Evolutionary conservation across 2,113 vertebrate genomes (phyloP), one percentile per base, ranked within the genome.

Genomic region (Pseudorectes ferrugineus): DNA sequence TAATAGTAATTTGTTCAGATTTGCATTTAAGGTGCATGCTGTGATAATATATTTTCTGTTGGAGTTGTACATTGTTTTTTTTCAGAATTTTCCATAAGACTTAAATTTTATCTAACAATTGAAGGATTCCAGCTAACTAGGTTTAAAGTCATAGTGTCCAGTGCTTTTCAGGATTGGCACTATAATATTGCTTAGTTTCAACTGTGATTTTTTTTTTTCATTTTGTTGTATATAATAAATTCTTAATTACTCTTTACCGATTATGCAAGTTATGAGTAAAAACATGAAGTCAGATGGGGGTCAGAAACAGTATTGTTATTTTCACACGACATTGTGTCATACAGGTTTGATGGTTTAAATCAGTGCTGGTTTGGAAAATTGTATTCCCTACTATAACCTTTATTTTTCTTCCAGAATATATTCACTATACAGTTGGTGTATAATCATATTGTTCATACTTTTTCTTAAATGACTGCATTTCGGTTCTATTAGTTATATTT

Each of bases 61-160:
- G 35, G 26, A 80, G 28, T 48, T 72, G 48, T 7, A 42, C 5
- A 0, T 68, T 71, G 6, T 48, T 55, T 55, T 52, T 51, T 76
- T 74, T 46, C n/a, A 1, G 2, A 16, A 21, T 68, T 80, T 46
- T 52, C 14, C 0, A 0, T 55, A 43, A 68, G 59, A 43, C 28
- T 61, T 57, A 48, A 13, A 28, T 61, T 65, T 43, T 57, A 31
- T 46, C 23, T 57, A 65, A 15, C 21, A 63, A 0, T 45, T 66
- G 24, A 66, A 85, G 77, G 55, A 77, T 59, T 58, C 12, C 33
- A 77, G 29, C 18, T 55, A 72, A 52, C 23, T 48, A 29, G 51
- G 23, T 54, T 81, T 71, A 35, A 55, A 91, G 24, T 43, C 42
- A 20, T 29, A 33, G 26, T 17, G 33, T 62, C 24, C 23, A 25